These are phyloP conservation scores for Protosalanx chinensis DNA, from an alignment of 2,797 vertebrate species.

Conservation along the genomic window DNA sequence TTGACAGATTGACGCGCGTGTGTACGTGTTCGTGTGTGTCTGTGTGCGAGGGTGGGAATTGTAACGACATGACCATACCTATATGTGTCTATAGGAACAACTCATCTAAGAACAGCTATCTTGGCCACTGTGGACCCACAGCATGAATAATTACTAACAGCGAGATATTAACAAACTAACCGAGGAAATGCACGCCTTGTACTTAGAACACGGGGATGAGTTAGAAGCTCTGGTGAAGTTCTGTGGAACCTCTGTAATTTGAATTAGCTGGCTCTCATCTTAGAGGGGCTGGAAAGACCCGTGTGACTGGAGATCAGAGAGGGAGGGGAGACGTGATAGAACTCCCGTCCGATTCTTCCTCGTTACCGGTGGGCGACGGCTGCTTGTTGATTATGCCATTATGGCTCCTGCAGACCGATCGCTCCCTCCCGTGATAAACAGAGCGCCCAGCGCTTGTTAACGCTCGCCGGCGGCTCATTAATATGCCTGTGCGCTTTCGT, in stretches of 20 bases:
- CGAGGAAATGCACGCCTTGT: slow-evolving; percentile 4
- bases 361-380: slow-evolving; percentile 62
- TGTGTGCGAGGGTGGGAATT: slow-evolving; percentile 10
- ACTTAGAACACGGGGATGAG: not conserved
- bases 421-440: slow-evolving; percentile 64
- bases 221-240: no score
- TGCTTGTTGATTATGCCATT: slow-evolving; percentile 72
- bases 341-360: slow-evolving; percentile 63
- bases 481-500: slow-evolving; percentile 29
- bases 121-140: not conserved
- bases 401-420: slow-evolving; percentile 71
- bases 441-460: slow-evolving; percentile 60
- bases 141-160: slow-evolving; percentile 13
- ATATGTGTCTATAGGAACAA: slow-evolving; percentile 24
- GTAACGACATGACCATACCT: slow-evolving; percentile 26
- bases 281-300: not conserved
- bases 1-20: slow-evolving; percentile 4
- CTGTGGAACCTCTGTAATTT: not conserved
- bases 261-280: not conserved
- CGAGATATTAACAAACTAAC: slow-evolving; percentile 1
- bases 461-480: slow-evolving; percentile 63
- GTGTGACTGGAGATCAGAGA: slow-evolving; percentile 7
- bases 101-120: slow-evolving; percentile 15
- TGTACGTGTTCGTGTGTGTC: no score
- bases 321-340: slow-evolving; percentile 44